A percentile compares a stretch with the other conserved stretches of the same genome.
phyloP scores from a whole-genome alignment of 1,140 invertebrate genomes.

The Cydia pomonella region DNA sequence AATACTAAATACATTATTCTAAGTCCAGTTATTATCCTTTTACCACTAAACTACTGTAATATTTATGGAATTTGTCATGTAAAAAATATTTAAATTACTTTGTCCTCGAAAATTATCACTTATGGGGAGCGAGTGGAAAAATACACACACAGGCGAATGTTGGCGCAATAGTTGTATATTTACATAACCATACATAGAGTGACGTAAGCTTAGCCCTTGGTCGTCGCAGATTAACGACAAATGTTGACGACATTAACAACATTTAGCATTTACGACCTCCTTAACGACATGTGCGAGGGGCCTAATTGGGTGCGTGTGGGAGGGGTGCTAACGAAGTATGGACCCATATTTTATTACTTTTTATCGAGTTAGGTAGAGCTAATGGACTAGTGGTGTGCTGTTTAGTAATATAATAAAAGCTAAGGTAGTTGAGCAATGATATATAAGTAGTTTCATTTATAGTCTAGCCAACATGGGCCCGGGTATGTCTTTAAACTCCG shows the following conservation, averaged over 20 bases:
- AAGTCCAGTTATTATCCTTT: too few species aligned
- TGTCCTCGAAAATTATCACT: too few species aligned
- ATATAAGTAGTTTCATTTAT: too few species aligned
- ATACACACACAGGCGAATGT: too few species aligned
- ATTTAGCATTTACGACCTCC: conserved; percentile 4
- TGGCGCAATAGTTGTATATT: neutral
- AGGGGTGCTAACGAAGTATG: neutral
- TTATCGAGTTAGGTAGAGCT: neutral
- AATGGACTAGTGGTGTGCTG: neutral
- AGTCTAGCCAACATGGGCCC: too few species aligned
- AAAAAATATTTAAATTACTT: too few species aligned
- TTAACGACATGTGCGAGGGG: conserved; percentile 7
- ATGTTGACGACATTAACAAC: conserved; percentile 21
- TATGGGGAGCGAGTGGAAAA: too few species aligned
- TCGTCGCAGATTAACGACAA: conserved; percentile 12
- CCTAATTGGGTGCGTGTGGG: neutral
- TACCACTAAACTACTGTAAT: too few species aligned
- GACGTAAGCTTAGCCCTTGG: neutral
- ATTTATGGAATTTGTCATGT: too few species aligned
- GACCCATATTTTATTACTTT: neutral
- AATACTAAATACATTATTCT: too few species aligned
- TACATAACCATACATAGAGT: neutral
- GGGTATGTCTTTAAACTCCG: too few species aligned
- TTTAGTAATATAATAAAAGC: neutral
- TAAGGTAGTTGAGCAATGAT: neutral